Conservation (phyloP, 2,113 vertebrate genomes). For the Plestiodon gilberti region DNA sequence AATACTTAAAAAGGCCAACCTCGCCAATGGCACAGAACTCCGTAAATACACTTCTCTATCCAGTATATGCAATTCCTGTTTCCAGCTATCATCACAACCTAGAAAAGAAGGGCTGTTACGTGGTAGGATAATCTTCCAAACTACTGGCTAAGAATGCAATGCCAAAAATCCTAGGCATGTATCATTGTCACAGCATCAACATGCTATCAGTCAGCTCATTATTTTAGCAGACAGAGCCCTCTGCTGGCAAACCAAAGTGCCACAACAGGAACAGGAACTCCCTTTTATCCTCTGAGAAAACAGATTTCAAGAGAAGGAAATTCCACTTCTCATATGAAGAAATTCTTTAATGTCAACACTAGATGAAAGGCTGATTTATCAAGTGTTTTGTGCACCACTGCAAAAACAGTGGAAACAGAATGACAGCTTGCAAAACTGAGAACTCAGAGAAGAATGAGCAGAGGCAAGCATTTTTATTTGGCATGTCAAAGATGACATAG, state of each 20-base stretch:
- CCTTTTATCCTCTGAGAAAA: not conserved
- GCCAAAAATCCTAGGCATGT: not conserved
- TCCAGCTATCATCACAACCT: not conserved
- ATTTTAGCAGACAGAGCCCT: constrained; percentile 39
- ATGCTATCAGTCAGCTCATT: not conserved
- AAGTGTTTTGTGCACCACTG: not conserved
- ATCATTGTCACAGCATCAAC: not conserved
- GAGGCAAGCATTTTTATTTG: not conserved
- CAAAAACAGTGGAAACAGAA: not conserved
- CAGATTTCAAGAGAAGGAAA: not conserved
- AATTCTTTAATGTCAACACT: not conserved
- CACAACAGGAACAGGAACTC: not conserved
- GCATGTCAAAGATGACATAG: not conserved
- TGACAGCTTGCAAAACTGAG: not conserved
- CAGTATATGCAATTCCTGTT: not conserved
- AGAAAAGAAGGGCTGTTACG: not conserved
- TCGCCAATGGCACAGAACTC: not conserved
- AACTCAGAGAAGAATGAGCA: not conserved
- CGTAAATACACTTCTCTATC: not conserved
- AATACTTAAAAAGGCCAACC: not conserved
- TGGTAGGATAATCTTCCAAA: not conserved
- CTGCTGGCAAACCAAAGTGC: constrained; percentile 22
- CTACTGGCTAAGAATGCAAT: rapidly evolving
- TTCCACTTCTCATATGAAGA: rapidly evolving
- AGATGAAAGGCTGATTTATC: not conserved